Evolutionary conservation across 2,797 vertebrate species (phyloP), one percentile per base, ranked within the genome.

Genomic region (Sparus aurata): DNA sequence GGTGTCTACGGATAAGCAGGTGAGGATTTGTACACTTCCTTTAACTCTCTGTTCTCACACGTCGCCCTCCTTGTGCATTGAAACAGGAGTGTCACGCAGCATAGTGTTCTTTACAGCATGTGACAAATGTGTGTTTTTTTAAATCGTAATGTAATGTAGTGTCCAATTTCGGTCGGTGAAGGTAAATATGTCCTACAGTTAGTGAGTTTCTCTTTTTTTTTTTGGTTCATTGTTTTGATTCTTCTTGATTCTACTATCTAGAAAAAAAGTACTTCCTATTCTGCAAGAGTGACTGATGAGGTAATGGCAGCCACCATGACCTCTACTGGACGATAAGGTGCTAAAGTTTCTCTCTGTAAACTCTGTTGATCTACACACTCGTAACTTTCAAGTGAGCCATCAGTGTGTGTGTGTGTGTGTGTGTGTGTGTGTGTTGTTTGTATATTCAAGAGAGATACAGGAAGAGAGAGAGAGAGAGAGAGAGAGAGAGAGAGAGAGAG

Each of bases 241-340:
- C 64, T 72, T 87, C 69, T 76, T 79, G 81, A 79, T 77, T 72
- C 52, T 79, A 67, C 77, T 43, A 60, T 79, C 52, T 72, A 69
- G 30, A 38, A 38, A 38, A 27, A 3, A 63, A 80, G 85, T 87
- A 88, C 82, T 83, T 87, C 87, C 85, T 82, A 69, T 82, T 85
- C 87, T 91, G 88, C 87, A 79, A 15, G 78, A 88, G 77, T 71
- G 84, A 86, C 87, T 62, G 82, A 90, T 92, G 92, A 94, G 92
- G 91, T 92, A 82, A 86, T 82, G 87, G 91, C 87, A 87, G 88
- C 88, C 88, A 87, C 85, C 83, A 86, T 82, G 81, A 91, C 83
- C 83, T 85, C 79, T 75, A 87, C 59, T 67, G 84, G 88, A 85
- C 85, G 85, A 92, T 95, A 94, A 95, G 93, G 93, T 95, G 94